Evolutionary conservation across 2,888 invertebrate species (phyloP), one percentile per base, ranked within the genome.

Genomic region (Psylliodes chrysocephalus): DNA sequence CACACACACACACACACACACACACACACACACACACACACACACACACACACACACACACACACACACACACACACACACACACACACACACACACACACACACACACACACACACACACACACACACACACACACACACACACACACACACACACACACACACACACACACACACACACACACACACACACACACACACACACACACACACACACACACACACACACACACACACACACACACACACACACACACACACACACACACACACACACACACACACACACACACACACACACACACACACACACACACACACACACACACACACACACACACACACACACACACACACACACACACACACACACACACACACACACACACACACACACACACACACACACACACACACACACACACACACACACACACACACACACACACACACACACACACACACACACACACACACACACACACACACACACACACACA

Each of bases 101-200:
- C 44, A 44, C 44, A 44, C 44, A 44, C 44, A 44, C 44, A 17
- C 44, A 44, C 44, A 44, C 44, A 44, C 44, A 44, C 44, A 44
- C 44, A 44, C 44, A 44, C 44, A 44, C 44, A 44, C 44, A 44
- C 44, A 44, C 44, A 44, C 44, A 44, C 44, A 44, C 44, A 44
- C 44, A 44, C 44, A 44, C 44, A 44, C 44, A 44, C 44, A 44
- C 44, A 44, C 44, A 44, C 44, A 44, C 44, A 44, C 44, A 44
- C 44, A 44, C 44, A 44, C 44, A 44, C 44, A 44, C 44, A 44
- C 44, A 44, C 44, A 44, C 44, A 44, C 44, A 44, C 44, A 44
- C 44, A 44, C 44, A 44, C 44, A 44, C 44, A 44, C 44, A 44
- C 44, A 44, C 44, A 44, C 44, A 44, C 44, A 44, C 44, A 44